A percentile compares a stretch with the other conserved stretches of the same genome.
Conservation (phyloP, 92 coral and sea anemone species). For the Palythoa grandiflora region DNA sequence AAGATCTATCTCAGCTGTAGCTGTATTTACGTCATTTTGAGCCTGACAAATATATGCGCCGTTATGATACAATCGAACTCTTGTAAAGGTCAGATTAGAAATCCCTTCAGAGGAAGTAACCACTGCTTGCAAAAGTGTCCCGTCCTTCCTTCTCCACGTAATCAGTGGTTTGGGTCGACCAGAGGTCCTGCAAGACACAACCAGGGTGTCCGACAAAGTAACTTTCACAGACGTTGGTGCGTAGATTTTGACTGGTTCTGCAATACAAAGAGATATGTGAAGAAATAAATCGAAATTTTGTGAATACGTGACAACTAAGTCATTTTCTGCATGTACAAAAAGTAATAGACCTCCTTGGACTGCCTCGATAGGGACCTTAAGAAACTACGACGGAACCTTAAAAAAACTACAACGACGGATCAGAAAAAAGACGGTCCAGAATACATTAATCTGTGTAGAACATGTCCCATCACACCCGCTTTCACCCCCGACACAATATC, state of each 20-base stretch:
- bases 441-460: too few relatives aligned
- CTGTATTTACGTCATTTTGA: conserved; percentile 22
- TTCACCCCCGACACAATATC: too few relatives aligned
- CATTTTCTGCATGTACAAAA: too few relatives aligned
- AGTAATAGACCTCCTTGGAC: too few relatives aligned
- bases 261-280: not conserved
- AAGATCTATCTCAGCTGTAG: conserved; percentile 20
- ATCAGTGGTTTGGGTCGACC: conserved; percentile 26
- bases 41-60: conserved; percentile 15
- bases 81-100: not conserved
- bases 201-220: not conserved
- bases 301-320: too few relatives aligned
- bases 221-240: not conserved
- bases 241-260: conserved; percentile 2
- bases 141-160: conserved; percentile 20
- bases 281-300: too few relatives aligned
- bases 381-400: too few relatives aligned
- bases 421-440: too few relatives aligned
- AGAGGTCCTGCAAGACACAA: conserved; percentile 2
- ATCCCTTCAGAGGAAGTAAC: not conserved
- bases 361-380: too few relatives aligned
- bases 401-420: too few relatives aligned
- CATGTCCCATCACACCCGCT: too few relatives aligned
- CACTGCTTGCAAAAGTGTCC: not conserved
- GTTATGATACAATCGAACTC: not conserved